Evolutionary conservation across 2,797 vertebrate genomes (phyloP), one percentile per base, ranked within the genome.

Genomic region (Loris lydekkerianus): DNA sequence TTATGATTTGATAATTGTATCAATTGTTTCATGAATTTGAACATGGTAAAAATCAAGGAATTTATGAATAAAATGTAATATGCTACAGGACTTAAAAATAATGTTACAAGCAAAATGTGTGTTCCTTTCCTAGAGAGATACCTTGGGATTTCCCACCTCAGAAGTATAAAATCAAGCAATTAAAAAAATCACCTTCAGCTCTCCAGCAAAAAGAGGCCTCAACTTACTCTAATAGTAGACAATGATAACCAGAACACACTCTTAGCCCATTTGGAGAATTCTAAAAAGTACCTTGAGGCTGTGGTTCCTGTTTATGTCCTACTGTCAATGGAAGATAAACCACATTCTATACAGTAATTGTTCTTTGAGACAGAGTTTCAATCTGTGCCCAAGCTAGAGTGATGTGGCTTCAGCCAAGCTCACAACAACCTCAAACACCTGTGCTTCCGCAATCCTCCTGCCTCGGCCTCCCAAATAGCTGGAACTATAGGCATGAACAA

Each of bases 11-110:
- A 76, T n/a, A 49, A 70, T 76, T 88, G 15, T 92, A 11, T 67
- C 49, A 73, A 31, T 31, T 87, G 72, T 72, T 78, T 67, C 82
- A 40, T 77, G 40, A 92, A 40, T 86, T 56, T 53, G 17, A 86
- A 56, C 72, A 58, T 7, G 8, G 31, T 72, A 86, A 86, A 3
- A 34, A 78, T 40, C 60, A 63, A 86, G 53, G 40, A 63, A 73
- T 93, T 93, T 53, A 61, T 86, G 40, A 93, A 43, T 93, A 81
- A 81, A 87, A 53, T 53, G 14, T 65, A 81, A 63, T 76, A 73
- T 21, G 72, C 73, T 14, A 63, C 73, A 81, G 9, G 20, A 63
- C 70, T 73, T 73, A 10, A 65, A 72, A 93, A 69, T 40, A 46
- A 9, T 0, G 2, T 43, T 63, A 72, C 43, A 58, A 63, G 27